Evolutionary conservation across 1,140 invertebrate species (phyloP).

Genomic region (Lepeophtheirus salmonis): DNA sequence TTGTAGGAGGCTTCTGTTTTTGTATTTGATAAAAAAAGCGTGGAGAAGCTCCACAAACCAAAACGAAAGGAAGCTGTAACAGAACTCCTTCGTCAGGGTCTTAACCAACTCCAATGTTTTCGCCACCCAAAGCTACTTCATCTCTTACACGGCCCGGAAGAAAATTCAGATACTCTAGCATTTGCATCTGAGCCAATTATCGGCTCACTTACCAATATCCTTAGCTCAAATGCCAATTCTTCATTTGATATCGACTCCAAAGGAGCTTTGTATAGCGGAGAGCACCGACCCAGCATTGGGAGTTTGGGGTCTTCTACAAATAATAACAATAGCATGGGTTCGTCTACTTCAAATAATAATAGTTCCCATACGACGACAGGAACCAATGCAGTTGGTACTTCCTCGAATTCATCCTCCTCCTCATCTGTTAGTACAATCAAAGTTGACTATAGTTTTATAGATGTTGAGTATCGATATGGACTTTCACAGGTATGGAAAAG

Average conservation of each 20-base stretch:
- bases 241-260: constrained; percentile 11
- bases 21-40: constrained; percentile 78
- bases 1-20: constrained; percentile 84
- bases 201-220: constrained; percentile 65
- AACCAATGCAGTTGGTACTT: background rate
- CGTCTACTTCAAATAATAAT: background rate
- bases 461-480: constrained; percentile 81
- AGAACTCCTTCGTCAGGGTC: constrained; percentile 61
- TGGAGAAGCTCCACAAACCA: constrained; percentile 83
- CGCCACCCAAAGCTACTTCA: constrained; percentile 65
- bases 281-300: background rate
- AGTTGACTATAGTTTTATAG: constrained; percentile 58
- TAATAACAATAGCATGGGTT: constrained; percentile 20
- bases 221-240: constrained; percentile 32
- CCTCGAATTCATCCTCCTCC: too few relatives aligned
- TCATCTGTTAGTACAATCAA: constrained; percentile 1
- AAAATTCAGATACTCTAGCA: constrained; percentile 62
- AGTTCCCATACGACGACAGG: background rate
- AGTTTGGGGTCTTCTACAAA: background rate
- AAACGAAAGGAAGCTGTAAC: constrained; percentile 76
- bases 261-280: too few relatives aligned
- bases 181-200: constrained; percentile 77
- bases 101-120: constrained; percentile 58
- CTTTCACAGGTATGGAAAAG: constrained; percentile 57
- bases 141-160: constrained; percentile 52